Evolutionary conservation across 2,113 vertebrate genomes (phyloP), one percentile per base, ranked within the genome.

Genomic region (Microcebus griseorufus): DNA sequence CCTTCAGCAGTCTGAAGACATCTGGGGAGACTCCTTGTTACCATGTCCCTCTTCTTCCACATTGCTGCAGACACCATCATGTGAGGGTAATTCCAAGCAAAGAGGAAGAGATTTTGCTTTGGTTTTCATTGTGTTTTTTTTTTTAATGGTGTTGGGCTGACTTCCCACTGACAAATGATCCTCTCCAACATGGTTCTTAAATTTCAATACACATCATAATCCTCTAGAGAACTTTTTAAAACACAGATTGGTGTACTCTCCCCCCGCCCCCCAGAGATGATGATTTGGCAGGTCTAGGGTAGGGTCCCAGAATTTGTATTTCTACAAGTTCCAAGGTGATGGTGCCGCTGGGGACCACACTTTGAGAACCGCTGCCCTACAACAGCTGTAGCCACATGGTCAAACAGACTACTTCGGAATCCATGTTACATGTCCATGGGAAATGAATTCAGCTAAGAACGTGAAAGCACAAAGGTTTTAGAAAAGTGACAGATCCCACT

Each of bases 221-320:
- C 16, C 9, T 9, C 87, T 20, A 64, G 60, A 45, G 25, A 62
- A 23, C 17, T 64, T 39, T 10, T 23, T 29, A 27, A 51, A 64
- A 58, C 4, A 42, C 42, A 76, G n/a, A 23, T 13, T 39, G 5
- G 53, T 55, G 0, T 8, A 13, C 16, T 1, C 37, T 8, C 1
- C 23, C 39, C 13, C 18, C 70, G 3, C 1, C 23, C 39, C 13
- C 18, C 70, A 55, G 42, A 72, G 10, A 12, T 29, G 7, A 6
- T 39, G 23, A 76, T 25, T 12, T 14, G 0, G 10, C 7, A 69
- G 51, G 2, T 69, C 17, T 55, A 20, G 14, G 11, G 10, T 6
- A 9, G 39, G 29, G 29, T 23, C 37, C 29, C 14, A 27, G 69
- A 83, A 55, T 5, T 2, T 64, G 34, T n/a, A 53, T 75, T 81